Evolutionary conservation across 2,113 vertebrate genomes (phyloP).

Genomic region (Megaleporinus macrocephalus): DNA sequence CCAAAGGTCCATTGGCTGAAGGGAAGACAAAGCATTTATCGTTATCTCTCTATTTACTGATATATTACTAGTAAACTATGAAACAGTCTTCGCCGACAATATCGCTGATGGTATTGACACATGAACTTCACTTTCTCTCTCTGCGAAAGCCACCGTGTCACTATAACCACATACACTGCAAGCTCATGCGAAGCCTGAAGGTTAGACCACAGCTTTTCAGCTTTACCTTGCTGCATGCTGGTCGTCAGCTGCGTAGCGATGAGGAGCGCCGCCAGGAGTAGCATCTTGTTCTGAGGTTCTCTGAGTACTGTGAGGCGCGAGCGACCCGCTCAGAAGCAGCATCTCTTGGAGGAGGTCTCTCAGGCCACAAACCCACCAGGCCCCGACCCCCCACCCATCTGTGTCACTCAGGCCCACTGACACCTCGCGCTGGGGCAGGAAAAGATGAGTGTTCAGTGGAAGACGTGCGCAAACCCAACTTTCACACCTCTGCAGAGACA

Average conservation of each 20-base stretch:
- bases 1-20: accelerated
- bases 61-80: no score
- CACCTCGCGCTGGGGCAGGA: slow-evolving; percentile 40
- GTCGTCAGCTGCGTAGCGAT: not conserved
- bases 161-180: not conserved
- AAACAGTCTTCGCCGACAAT: not conserved
- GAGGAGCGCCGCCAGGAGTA: not conserved
- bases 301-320: not conserved
- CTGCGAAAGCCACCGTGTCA: not conserved
- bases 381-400: slow-evolving; percentile 19
- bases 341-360: slow-evolving; percentile 42
- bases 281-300: slow-evolving; percentile 24
- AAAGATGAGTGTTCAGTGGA: slow-evolving; percentile 53
- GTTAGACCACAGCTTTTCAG: slow-evolving; percentile 22
- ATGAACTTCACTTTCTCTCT: not conserved
- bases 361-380: slow-evolving; percentile 27
- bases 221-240: not conserved
- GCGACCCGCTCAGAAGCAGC: not conserved
- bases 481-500: slow-evolving; percentile 9
- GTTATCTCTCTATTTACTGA: not conserved
- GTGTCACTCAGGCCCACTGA: slow-evolving; percentile 35
- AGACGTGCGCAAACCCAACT: slow-evolving; percentile 3
- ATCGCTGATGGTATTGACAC: not conserved
- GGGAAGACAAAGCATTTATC: not conserved
- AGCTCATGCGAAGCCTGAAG: not conserved